Conservation (phyloP, 2,113 vertebrate genomes). For the Oryzias curvinotus region DNA sequence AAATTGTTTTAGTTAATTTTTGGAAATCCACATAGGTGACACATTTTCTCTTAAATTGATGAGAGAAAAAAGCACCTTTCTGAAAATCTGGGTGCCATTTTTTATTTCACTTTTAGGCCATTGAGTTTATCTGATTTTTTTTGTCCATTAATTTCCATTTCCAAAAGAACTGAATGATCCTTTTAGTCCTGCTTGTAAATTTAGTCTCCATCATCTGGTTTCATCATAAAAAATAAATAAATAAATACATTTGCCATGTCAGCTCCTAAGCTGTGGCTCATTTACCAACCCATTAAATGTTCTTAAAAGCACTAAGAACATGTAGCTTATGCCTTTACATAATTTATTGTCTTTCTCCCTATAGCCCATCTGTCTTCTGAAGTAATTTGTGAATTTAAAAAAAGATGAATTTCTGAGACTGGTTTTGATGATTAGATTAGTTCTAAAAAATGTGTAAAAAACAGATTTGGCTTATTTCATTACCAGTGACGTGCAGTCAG, state of each 20-base stretch:
- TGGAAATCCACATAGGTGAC: too few species aligned
- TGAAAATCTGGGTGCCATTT: background rate
- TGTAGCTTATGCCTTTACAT: constrained; percentile 4
- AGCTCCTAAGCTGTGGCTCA: constrained; percentile 18
- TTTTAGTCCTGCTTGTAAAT: background rate
- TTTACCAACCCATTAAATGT: constrained; percentile 5
- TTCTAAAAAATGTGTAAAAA: background rate
- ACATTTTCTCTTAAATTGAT: too few species aligned
- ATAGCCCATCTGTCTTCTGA: background rate
- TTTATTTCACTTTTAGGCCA: background rate
- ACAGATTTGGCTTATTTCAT: too few species aligned
- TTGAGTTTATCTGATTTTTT: background rate
- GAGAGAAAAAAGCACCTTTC: background rate
- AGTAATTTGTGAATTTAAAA: background rate
- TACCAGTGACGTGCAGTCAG: too few species aligned
- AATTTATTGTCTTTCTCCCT: constrained; percentile 4
- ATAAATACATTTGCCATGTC: constrained; percentile 5
- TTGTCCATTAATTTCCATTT: background rate
- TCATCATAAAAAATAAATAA: constrained; percentile 3
- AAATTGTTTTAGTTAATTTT: too few species aligned
- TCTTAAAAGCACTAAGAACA: constrained; percentile 16
- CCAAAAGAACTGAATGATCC: background rate
- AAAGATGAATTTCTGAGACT: background rate
- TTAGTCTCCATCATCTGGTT: background rate
- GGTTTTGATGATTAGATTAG: background rate